Base-by-base conservation (phyloP, 2,797 vertebrate genomes). In the Thunnus albacares region DNA sequence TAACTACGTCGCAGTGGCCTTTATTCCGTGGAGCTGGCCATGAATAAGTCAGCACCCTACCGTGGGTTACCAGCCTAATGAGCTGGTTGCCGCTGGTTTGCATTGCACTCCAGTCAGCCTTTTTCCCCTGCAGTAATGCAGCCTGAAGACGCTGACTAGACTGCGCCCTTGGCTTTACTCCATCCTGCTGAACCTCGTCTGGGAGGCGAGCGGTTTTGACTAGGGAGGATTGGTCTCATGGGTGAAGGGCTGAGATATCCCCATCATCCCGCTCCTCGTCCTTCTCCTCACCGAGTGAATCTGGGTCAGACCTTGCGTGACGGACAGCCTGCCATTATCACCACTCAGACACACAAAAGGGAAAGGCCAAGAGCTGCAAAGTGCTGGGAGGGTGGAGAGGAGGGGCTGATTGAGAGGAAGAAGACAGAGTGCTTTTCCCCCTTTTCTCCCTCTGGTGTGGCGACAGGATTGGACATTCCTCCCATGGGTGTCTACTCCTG, bases 301-400 rank as follows among this genome's bases (percentile, higher is more conserved):
- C 89, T 95, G 89, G 94, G 95, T 95, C 94, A 96, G 89, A 82
- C 88, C 84, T 90, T 84, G 91, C 91, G 87, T 94, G 94, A 95
- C 77, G 65, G 92, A 94, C 94, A 92, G 88, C 67, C 88, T 84
- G 83, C 92, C 92, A 93, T 95, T 94, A 94, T 94, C 90, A 79
- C 86, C 83, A 87, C 89, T 91, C 86, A 77, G 81, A 90, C 84
- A 69, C 86, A 90, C 87, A 91, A 92, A 88, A 90, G 84, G 67
- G 51, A 83, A 83, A 80, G 73, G 85, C 83, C 62, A 72, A 84
- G 83, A 87, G 87, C 81, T 82, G 69, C 73, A 81, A 81, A 91
- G 86, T 90, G 89, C 78, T 78, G 22, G 45, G 78, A 71, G 85
- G 77, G 11, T 51, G 73, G n/a, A 56, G 18, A 66, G 72, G 71